Conservation (phyloP, 2,888 invertebrate species). For the Heliconius ethilla region DNA sequence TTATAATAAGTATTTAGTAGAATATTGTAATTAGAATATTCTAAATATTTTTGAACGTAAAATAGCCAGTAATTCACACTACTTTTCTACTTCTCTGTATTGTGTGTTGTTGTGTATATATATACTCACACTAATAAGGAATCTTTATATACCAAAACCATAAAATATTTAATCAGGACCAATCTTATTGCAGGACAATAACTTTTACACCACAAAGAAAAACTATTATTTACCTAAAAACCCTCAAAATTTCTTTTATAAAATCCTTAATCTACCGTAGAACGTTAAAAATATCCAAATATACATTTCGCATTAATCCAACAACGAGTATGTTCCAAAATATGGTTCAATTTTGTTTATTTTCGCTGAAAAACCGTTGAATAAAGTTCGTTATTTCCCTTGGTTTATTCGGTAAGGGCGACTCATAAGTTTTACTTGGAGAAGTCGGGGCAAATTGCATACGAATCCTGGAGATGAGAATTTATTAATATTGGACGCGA, state of each 20-base stretch:
- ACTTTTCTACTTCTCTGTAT: no score
- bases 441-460: conserved; percentile 75
- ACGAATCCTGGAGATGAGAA: conserved; percentile 77
- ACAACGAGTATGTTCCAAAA: conserved; percentile 54
- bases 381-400: conserved; percentile 53
- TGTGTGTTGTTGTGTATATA: no score
- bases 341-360: conserved; percentile 62
- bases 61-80: no score
- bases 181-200: no score
- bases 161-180: no score
- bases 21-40: no score
- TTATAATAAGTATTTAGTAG: no score
- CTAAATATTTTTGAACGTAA: no score
- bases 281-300: conserved; percentile 36
- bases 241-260: neutral
- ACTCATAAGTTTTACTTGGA: conserved; percentile 74
- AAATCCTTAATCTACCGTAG: neutral
- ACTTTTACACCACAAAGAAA: neutral
- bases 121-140: no score
- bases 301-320: conserved; percentile 49
- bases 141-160: no score
- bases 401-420: conserved; percentile 71
- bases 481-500: conserved; percentile 79
- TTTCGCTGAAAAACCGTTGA: conserved; percentile 59
- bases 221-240: neutral